A percentile compares a stretch with the other conserved stretches of the same genome.
Evolutionary conservation across 2,888 invertebrate genomes (phyloP).

Genomic region (Theristus sp.): DNA sequence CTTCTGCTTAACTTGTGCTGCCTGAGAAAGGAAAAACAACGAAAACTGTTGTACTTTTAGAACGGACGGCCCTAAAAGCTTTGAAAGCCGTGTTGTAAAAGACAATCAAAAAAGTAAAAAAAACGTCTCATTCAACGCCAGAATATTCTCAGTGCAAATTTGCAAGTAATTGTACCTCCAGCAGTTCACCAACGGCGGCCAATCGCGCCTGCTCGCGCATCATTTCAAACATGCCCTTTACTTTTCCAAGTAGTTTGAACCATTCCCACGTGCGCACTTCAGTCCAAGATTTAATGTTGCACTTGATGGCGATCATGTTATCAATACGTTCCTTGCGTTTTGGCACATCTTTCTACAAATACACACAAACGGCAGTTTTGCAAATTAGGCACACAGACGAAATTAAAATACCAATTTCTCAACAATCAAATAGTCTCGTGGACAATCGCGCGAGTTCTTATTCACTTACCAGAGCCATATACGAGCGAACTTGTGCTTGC

Average conservation of each 20-base stretch:
- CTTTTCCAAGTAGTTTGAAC: constrained; percentile 89
- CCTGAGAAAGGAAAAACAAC: too few species aligned
- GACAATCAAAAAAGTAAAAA: too few species aligned
- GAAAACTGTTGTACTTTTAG: too few species aligned
- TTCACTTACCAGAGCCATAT: not conserved
- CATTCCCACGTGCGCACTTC: constrained; percentile 91
- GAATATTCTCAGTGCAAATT: not conserved
- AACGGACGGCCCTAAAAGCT: too few species aligned
- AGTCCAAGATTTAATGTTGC: constrained; percentile 7
- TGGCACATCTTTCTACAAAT: not conserved
- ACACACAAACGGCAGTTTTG: too few species aligned
- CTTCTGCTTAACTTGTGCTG: not conserved
- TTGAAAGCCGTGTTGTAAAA: too few species aligned
- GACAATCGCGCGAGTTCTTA: not conserved
- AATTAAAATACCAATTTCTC: not conserved
- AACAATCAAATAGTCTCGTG: not conserved
- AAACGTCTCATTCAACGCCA: not conserved
- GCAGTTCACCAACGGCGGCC: not conserved
- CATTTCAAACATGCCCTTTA: constrained; percentile 89
- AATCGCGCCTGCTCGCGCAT: not conserved
- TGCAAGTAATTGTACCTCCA: too few species aligned
- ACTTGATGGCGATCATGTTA: constrained; percentile 13
- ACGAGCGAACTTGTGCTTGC: constrained; percentile 49
- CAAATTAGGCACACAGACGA: too few species aligned
- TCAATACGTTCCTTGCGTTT: not conserved